These are phyloP conservation scores for Spisula subtruncata DNA, from an alignment of 2,888 invertebrate genomes.

Conservation along the genomic window DNA sequence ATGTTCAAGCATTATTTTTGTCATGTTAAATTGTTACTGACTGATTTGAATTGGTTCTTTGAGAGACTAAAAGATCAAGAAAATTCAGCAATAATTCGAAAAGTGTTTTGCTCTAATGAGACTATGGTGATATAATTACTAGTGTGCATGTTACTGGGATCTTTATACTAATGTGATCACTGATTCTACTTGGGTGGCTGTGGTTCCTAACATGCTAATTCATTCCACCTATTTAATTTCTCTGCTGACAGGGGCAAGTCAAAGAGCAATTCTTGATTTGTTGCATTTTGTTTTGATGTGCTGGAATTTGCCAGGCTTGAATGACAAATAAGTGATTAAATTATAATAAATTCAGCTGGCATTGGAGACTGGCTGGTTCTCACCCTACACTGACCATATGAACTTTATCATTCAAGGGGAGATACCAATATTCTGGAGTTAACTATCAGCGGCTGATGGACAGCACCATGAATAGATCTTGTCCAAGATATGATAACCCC, in stretches of 20 bases:
- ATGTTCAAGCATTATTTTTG: no score
- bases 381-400: conserved; percentile 8
- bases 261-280: background rate
- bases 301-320: background rate
- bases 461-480: conserved; percentile 7
- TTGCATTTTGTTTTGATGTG: background rate
- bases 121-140: no score
- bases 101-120: no score
- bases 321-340: conserved; percentile 15
- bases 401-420: background rate
- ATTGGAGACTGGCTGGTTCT: background rate
- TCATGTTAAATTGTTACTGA: no score
- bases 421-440: background rate
- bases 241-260: background rate
- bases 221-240: background rate
- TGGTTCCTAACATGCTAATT: background rate
- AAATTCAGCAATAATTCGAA: no score
- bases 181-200: conserved; percentile 2
- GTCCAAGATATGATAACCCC: conserved; percentile 8
- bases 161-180: no score
- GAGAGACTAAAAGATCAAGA: no score
- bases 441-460: background rate
- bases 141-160: no score
- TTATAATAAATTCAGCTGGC: background rate
- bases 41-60: no score